Base-by-base conservation (phyloP, 2,797 vertebrate genomes). In the Manis crassicaudata region DNA sequence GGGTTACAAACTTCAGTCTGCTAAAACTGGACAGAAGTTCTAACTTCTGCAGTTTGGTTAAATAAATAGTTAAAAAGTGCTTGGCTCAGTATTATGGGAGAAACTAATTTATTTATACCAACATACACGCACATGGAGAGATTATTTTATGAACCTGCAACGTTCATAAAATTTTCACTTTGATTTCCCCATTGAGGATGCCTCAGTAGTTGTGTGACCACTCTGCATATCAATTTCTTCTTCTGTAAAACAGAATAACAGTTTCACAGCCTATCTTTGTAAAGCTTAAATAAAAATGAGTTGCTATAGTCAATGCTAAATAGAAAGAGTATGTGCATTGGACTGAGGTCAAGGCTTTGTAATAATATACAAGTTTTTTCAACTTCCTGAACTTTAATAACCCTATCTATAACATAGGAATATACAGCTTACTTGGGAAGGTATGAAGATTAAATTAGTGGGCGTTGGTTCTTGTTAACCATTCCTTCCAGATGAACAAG, bases 241-340 rank as follows among this genome's bases (percentile, higher is more conserved):
- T 85, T 90, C 21, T 56, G 3, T 62, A 80, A 90, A 17, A 56
- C 16, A 77, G 43, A 84, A 13, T 58, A 70, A 40, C 37, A 87
- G 5, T 56, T 73, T 88, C n/a, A 88, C 10, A 58, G 3, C 54
- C 0, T 82, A n/a, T 83, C 21, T 95, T 35, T 84, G 6, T 16
- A 87, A 77, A 84, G 40, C 29, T 46, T 67, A 96, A 92, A 63
- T 60, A 65, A 83, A 95, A 95, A 77, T 56, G 65, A 43, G 50
- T 91, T 89, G 18, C 67, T 58, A 23, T 52, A 11, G 46, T 17
- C 54, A 50, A 83, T 94, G 35, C 87, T 80, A 52, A 50, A 50
- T 56, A 80, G 65, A 83, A 63, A 90, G 72, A 89, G 12, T 68
- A 65, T 90, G 43, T 63, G 10, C 1, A 21, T 10, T 88, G 35